These are phyloP conservation scores for Clarias magur DNA, from an alignment of 2,113 vertebrate genomes.

Conservation along the genomic window DNA sequence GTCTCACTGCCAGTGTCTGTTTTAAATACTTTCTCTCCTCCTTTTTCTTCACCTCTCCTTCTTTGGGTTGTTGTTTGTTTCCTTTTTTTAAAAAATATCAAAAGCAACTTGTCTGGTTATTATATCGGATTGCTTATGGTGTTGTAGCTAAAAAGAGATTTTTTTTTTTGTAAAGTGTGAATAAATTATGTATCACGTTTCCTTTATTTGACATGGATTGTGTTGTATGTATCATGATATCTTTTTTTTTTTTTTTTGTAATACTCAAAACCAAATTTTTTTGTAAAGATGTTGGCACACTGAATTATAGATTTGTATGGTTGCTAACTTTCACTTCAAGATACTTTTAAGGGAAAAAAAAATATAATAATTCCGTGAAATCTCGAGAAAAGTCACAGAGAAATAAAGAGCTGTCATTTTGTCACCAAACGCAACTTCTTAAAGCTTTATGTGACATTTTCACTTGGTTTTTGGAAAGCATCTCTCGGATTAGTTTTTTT, in stretches of 20 bases:
- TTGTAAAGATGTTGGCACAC: constrained; percentile 60
- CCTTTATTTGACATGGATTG: constrained; percentile 84
- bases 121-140: constrained; percentile 87
- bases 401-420: constrained; percentile 55
- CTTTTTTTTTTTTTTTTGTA: constrained; percentile 50
- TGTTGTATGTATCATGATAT: constrained; percentile 90
- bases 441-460: constrained; percentile 53
- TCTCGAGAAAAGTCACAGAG: constrained; percentile 47
- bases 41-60: constrained; percentile 43
- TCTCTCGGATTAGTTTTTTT: background rate
- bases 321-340: constrained; percentile 55
- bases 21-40: constrained; percentile 64
- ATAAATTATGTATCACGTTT: constrained; percentile 95
- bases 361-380: constrained; percentile 35
- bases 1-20: constrained; percentile 72
- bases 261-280: constrained; percentile 56
- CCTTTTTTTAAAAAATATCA: constrained; percentile 75
- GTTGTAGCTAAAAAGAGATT: constrained; percentile 78
- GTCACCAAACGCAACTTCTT: constrained; percentile 47
- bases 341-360: constrained; percentile 56
- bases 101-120: constrained; percentile 86
- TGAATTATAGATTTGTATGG: constrained; percentile 59
- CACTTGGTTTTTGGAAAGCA: background rate
- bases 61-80: constrained; percentile 76
- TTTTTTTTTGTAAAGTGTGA: constrained; percentile 87